A percentile compares a stretch with the other conserved stretches of the same genome.
phyloP scores from a whole-genome alignment of 2,797 vertebrate species.

The Telmatherina bonti region DNA sequence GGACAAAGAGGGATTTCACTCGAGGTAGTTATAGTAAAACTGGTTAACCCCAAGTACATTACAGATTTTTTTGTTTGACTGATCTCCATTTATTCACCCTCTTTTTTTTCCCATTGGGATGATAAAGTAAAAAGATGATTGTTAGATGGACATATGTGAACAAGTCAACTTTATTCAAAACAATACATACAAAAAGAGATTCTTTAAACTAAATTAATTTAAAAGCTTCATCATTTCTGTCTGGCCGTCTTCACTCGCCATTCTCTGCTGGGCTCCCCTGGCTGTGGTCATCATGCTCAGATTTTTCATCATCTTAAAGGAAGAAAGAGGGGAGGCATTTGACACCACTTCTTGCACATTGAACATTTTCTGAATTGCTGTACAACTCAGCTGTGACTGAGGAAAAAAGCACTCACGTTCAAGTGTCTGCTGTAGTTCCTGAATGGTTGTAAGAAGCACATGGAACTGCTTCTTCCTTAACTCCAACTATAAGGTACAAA shows the following conservation, averaged over 20 bases:
- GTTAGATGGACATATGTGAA: neutral
- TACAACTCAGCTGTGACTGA: neutral
- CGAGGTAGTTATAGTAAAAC: too few relatives aligned
- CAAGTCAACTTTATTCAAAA: slow-evolving; percentile 74
- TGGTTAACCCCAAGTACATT: too few relatives aligned
- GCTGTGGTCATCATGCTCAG: slow-evolving; percentile 89
- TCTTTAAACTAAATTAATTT: slow-evolving; percentile 26
- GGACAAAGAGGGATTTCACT: too few relatives aligned
- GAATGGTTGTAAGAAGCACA: slow-evolving; percentile 97
- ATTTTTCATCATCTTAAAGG: slow-evolving; percentile 93
- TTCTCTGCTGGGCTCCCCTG: slow-evolving; percentile 87
- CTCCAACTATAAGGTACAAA: slow-evolving; percentile 85
- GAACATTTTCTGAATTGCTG: neutral
- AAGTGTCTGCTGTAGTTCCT: slow-evolving; percentile 97
- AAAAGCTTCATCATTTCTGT: slow-evolving; percentile 20
- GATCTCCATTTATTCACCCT: too few relatives aligned
- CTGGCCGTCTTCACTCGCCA: slow-evolving; percentile 80
- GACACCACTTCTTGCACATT: neutral
- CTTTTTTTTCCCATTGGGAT: neutral
- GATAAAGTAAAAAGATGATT: neutral
- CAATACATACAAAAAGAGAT: slow-evolving; percentile 59
- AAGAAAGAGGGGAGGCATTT: neutral
- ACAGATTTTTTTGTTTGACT: neutral
- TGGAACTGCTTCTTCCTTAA: slow-evolving; percentile 98
- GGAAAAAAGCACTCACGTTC: slow-evolving; percentile 88